These are phyloP conservation scores for Syngnathus floridae DNA, from an alignment of 2,113 vertebrate species.

Conservation along the genomic window DNA sequence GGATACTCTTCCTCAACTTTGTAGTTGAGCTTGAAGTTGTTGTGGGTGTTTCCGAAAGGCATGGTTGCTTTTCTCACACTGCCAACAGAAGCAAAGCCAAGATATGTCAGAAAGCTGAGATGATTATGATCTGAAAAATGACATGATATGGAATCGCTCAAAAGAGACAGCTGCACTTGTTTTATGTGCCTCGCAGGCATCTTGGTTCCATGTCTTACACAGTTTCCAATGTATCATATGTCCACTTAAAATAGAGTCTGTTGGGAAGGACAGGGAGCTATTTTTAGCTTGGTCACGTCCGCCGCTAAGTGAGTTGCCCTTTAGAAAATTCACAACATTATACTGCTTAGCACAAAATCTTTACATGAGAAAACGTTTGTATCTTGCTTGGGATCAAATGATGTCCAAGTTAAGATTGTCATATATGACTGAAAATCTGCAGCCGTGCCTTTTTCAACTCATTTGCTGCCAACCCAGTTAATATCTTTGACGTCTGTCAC, in stretches of 20 bases:
- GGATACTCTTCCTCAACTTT: constrained; percentile 80
- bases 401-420: neutral
- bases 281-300: constrained; percentile 48
- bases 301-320: neutral
- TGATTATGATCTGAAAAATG: neutral
- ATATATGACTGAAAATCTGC: neutral
- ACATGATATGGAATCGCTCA: constrained; percentile 6
- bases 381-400: neutral
- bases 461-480: too few species aligned
- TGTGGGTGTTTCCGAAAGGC: constrained; percentile 90
- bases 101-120: neutral
- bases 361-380: neutral
- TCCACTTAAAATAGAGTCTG: constrained; percentile 53
- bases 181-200: constrained; percentile 41
- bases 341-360: neutral
- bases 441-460: neutral
- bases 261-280: constrained; percentile 25
- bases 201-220: constrained; percentile 54
- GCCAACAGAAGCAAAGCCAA: constrained; percentile 15
- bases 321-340: neutral
- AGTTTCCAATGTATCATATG: constrained; percentile 43
- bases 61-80: constrained; percentile 73
- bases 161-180: constrained; percentile 54
- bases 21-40: constrained; percentile 89
- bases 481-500: too few species aligned